Conservation (phyloP, 2,797 vertebrate genomes). For the Lindbergichthys nudifrons region DNA sequence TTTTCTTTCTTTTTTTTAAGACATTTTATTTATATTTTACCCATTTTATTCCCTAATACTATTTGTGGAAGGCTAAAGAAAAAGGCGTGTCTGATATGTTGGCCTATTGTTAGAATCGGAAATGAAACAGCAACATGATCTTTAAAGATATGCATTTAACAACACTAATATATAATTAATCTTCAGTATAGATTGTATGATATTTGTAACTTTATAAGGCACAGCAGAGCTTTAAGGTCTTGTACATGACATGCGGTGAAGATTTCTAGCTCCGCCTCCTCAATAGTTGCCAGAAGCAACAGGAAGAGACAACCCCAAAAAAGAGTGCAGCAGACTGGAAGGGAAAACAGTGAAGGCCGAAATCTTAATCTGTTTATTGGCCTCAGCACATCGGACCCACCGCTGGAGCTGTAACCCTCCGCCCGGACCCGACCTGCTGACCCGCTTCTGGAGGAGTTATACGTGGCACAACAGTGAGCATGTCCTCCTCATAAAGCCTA, state of each 20-base stretch:
- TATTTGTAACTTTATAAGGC: background rate
- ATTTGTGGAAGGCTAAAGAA: background rate
- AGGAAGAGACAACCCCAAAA: conserved; percentile 69
- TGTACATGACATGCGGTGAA: conserved; percentile 3
- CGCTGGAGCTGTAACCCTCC: background rate
- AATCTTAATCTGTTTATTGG: conserved; percentile 24
- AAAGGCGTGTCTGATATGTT: background rate
- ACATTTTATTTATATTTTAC: background rate
- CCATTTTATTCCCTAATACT: background rate
- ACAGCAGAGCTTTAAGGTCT: conserved; percentile 4
- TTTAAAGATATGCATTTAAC: background rate
- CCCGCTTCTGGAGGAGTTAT: conserved; percentile 39
- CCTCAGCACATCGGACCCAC: conserved; percentile 24
- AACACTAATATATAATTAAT: background rate
- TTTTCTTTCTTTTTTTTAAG: background rate
- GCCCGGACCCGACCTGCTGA: conserved; percentile 14
- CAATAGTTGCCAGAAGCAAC: conserved; percentile 66
- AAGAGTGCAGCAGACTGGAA: conserved; percentile 40
- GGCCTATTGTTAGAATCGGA: background rate
- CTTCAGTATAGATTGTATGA: background rate
- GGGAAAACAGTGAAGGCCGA: conserved; percentile 43
- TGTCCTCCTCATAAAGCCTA: conserved; percentile 55
- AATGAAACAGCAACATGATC: background rate
- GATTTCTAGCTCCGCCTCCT: conserved; percentile 63
- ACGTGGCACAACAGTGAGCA: conserved; percentile 69